These are phyloP conservation scores for Alexandromys oeconomus DNA, from an alignment of 2,797 vertebrate genomes.

Conservation along the genomic window DNA sequence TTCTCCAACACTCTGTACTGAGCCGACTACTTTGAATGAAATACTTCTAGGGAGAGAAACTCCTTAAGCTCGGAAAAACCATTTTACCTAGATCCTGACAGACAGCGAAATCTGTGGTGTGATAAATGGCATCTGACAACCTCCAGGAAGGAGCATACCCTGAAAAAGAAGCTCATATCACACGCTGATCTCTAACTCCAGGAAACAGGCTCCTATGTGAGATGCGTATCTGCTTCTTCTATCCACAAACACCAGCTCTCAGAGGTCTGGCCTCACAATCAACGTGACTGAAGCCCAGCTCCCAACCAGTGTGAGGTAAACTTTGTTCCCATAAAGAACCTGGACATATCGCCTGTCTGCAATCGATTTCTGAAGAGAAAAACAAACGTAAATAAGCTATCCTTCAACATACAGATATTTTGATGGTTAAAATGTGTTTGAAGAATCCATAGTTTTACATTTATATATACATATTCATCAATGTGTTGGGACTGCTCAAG, in stretches of 20 bases:
- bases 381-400: background rate
- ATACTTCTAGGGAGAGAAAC: conserved; percentile 78
- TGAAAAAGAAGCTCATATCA: conserved; percentile 89
- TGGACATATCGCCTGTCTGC: background rate
- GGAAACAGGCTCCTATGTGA: conserved; percentile 87
- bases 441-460: conserved; percentile 32
- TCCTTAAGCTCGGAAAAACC: conserved; percentile 84
- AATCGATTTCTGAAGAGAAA: conserved; percentile 63
- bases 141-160: conserved; percentile 88
- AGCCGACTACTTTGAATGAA: conserved; percentile 79
- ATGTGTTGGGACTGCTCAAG: background rate
- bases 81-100: conserved; percentile 87
- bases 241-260: conserved; percentile 81
- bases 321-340: background rate
- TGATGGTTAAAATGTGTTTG: background rate
- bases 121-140: conserved; percentile 90
- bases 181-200: conserved; percentile 88
- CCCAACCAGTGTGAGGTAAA: conserved; percentile 35
- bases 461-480: background rate
- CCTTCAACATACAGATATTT: conserved; percentile 7
- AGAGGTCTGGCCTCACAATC: conserved; percentile 79
- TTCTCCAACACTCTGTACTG: conserved; percentile 62
- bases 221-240: conserved; percentile 86
- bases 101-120: conserved; percentile 87
- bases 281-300: conserved; percentile 25